phyloP scores from a whole-genome alignment of 2,113 vertebrate species.

The Eurystomus gularis region DNA sequence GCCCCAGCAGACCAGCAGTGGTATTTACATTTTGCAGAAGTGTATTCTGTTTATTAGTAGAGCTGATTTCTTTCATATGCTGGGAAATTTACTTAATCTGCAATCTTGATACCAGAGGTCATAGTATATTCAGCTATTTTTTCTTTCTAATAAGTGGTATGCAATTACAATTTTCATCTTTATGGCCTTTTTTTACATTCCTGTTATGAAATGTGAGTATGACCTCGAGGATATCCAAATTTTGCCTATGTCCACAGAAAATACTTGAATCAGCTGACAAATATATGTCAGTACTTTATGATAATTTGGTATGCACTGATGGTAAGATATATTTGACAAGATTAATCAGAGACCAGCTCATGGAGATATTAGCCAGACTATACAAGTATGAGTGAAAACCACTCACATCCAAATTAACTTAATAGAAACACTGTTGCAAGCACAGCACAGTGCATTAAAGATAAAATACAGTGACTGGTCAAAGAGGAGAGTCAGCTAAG shows the following conservation, averaged over 20 bases:
- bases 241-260: constrained; percentile 21
- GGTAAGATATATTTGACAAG: constrained; percentile 13
- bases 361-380: background rate
- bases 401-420: constrained; percentile 25
- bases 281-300: background rate
- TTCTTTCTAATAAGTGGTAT: background rate
- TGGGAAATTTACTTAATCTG: background rate
- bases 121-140: background rate
- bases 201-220: background rate
- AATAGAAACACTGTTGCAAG: background rate
- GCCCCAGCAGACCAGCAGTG: background rate
- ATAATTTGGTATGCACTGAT: background rate
- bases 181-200: background rate
- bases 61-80: background rate
- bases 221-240: background rate
- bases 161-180: background rate
- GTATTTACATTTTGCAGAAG: background rate
- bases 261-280: constrained; percentile 23
- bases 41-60: background rate
- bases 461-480: background rate
- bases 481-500: background rate
- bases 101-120: background rate
- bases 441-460: background rate
- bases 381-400: background rate
- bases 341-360: constrained; percentile 17